Evolutionary conservation across 2,797 vertebrate genomes (phyloP).

Genomic region (Chloroceryle inda): DNA sequence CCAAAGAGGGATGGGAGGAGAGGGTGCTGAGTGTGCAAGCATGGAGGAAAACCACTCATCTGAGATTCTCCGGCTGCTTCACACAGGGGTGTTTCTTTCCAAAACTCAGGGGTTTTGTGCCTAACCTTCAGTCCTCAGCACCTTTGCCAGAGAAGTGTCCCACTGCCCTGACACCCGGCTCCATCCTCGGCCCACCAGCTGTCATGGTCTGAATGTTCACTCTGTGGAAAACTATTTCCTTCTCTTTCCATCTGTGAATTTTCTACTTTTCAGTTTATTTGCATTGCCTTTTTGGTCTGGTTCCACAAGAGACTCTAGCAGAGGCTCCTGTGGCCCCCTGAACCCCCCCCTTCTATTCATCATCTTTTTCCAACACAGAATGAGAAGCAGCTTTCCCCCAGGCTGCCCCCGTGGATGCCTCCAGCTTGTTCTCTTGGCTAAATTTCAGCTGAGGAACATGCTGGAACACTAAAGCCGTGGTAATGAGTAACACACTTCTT

Average conservation of each 20-base stretch:
- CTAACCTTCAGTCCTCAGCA: not conserved
- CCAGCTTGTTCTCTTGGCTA: constrained; percentile 19
- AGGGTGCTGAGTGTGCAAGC: not conserved
- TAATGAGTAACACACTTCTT: constrained; percentile 73
- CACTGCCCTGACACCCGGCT: not conserved
- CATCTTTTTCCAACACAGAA: not conserved
- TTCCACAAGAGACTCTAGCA: not conserved
- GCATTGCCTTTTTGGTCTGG: not conserved
- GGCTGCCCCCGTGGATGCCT: not conserved
- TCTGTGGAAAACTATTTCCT: not conserved
- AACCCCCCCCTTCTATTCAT: not conserved
- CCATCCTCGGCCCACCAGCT: not conserved
- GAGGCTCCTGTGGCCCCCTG: not conserved
- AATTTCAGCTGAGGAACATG: constrained; percentile 40
- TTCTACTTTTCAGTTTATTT: not conserved
- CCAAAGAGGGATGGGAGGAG: not conserved
- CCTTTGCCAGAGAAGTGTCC: not conserved
- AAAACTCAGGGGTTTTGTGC: not conserved
- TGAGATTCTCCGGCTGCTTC: not conserved
- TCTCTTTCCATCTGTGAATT: not conserved
- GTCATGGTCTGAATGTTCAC: not conserved
- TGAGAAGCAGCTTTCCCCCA: constrained; percentile 17
- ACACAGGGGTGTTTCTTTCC: not conserved
- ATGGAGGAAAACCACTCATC: not conserved
- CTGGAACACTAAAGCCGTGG: constrained; percentile 9